These are phyloP conservation scores for Panurus biarmicus DNA, from an alignment of 2,113 vertebrate genomes.

Conservation along the genomic window DNA sequence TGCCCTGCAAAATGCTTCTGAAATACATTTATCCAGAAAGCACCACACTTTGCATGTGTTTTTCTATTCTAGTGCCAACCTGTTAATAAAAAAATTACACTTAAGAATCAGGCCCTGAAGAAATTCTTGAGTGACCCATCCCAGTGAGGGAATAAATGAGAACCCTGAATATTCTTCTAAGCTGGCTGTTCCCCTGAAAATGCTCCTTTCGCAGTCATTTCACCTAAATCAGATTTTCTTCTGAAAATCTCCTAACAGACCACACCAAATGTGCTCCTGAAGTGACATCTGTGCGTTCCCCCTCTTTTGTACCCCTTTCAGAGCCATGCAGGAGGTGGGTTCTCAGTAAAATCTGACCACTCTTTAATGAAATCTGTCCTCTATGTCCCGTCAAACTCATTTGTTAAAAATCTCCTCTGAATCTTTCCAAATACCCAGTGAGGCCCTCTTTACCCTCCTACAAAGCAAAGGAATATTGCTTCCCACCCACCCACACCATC, in stretches of 20 bases:
- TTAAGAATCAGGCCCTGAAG: background rate
- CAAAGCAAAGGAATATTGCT: background rate
- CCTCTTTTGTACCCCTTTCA: background rate
- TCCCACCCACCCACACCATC: background rate
- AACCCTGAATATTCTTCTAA: background rate
- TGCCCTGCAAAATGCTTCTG: background rate
- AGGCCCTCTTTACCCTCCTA: background rate
- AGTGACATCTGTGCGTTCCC: background rate
- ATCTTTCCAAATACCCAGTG: background rate
- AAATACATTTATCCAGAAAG: background rate
- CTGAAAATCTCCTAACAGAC: background rate
- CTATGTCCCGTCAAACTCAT: background rate
- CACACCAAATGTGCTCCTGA: background rate
- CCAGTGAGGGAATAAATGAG: background rate
- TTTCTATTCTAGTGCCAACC: background rate
- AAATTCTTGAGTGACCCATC: background rate
- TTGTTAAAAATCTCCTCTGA: background rate
- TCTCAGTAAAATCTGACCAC: background rate
- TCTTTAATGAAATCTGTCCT: background rate
- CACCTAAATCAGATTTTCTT: background rate
- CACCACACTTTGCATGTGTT: background rate
- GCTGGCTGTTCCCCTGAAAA: background rate
- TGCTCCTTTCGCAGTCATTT: background rate
- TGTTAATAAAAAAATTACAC: background rate
- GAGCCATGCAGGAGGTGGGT: background rate